Conservation (phyloP, 2,113 vertebrate species). For the Morphnarchus princeps region DNA sequence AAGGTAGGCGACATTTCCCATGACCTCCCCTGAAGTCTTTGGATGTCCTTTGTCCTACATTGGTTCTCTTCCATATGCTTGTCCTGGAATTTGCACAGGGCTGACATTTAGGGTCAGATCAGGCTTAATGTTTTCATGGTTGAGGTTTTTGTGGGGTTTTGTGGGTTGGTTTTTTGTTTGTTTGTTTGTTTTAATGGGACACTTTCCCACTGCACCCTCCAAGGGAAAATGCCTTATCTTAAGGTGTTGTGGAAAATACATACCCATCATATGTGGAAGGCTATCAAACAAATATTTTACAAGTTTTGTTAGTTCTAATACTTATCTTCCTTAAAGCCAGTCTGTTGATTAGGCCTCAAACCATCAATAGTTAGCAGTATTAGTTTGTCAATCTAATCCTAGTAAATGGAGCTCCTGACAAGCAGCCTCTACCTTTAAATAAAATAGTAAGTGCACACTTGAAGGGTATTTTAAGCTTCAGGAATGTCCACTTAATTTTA, state of each 20-base stretch:
- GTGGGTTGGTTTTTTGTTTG: background rate
- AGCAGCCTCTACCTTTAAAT: background rate
- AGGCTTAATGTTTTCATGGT: background rate
- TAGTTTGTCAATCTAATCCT: background rate
- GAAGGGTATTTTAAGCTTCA: background rate
- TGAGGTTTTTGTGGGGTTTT: background rate
- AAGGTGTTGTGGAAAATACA: background rate
- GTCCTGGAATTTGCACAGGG: background rate
- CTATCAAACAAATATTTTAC: background rate
- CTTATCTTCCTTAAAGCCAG: background rate
- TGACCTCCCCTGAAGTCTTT: background rate
- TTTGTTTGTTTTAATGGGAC: background rate
- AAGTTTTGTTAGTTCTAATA: background rate
- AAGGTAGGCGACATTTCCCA: constrained; percentile 26
- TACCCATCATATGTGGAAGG: background rate
- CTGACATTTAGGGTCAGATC: background rate
- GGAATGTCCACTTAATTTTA: background rate
- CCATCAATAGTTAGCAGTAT: background rate
- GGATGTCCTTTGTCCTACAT: background rate
- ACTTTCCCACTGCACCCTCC: background rate
- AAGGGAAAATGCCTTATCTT: background rate
- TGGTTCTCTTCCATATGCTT: background rate
- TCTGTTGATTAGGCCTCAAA: background rate
- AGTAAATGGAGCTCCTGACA: background rate
- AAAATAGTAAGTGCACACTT: background rate